Evolutionary conservation across 2,888 invertebrate species (phyloP).

Genomic region (Phania funesta): DNA sequence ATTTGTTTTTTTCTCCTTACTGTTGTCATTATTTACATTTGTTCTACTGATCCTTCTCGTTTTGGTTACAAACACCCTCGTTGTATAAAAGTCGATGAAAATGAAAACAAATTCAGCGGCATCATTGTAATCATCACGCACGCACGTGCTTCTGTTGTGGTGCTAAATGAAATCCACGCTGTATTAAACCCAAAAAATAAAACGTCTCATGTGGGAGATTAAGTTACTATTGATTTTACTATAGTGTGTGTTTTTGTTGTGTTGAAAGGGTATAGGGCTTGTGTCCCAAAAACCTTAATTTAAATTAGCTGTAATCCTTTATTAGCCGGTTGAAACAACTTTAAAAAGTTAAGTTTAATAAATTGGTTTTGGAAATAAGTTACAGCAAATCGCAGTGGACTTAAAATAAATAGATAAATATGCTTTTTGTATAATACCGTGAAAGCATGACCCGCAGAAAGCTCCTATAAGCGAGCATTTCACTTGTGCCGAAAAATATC

Average conservation of each 20-base stretch:
- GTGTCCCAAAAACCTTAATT: constrained; percentile 67
- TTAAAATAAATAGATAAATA: no score
- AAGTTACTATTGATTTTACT: constrained; percentile 9
- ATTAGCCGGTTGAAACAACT: constrained; percentile 28
- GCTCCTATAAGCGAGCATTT: no score
- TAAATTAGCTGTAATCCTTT: constrained; percentile 77
- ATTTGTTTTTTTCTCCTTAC: constrained; percentile 1
- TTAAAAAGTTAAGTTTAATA: constrained; percentile 14
- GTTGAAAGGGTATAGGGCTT: not conserved
- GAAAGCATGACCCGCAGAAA: no score
- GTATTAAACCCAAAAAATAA: constrained; percentile 25
- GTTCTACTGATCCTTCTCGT: constrained; percentile 51
- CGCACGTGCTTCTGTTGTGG: constrained; percentile 54
- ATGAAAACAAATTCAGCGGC: constrained; percentile 15
- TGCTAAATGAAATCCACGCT: constrained; percentile 53
- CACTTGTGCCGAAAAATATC: no score
- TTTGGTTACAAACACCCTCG: constrained; percentile 43
- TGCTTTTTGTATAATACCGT: no score
- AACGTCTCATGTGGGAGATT: constrained; percentile 26
- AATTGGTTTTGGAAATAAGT: not conserved
- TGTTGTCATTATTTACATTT: constrained; percentile 32
- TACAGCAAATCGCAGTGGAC: not conserved
- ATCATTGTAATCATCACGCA: constrained; percentile 45
- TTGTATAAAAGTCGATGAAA: not conserved
- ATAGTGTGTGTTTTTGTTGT: not conserved